Conservation (phyloP, 2,888 invertebrate genomes). For the Orchesellides sinensis region DNA sequence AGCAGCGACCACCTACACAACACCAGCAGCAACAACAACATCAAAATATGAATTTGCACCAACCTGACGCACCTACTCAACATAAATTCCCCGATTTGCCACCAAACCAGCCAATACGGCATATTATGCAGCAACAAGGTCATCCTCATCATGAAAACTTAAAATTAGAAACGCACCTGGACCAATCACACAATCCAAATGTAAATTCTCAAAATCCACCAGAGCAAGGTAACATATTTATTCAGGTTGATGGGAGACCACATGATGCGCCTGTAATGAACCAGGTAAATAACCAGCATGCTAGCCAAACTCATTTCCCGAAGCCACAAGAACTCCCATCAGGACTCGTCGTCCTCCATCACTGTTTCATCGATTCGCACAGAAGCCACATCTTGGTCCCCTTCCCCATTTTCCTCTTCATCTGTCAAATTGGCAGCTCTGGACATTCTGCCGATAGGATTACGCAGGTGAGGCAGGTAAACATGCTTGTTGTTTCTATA, state of each 20-base stretch:
- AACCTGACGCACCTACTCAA: neutral
- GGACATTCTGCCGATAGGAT: constrained; percentile 54
- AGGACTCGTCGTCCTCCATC: neutral
- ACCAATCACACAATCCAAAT: neutral
- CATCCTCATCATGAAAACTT: too few relatives aligned
- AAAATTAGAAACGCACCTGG: neutral
- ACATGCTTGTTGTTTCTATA: constrained; percentile 19
- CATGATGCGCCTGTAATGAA: constrained; percentile 28
- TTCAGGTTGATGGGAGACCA: constrained; percentile 41
- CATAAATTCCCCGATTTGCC: too few relatives aligned
- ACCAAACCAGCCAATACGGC: neutral
- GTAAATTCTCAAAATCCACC: neutral
- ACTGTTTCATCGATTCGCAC: neutral
- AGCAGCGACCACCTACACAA: constrained; percentile 6
- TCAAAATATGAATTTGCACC: neutral
- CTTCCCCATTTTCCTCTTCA: constrained; percentile 24
- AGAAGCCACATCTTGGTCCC: neutral
- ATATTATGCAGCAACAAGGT: neutral
- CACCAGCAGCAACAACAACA: neutral
- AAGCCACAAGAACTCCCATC: constrained; percentile 17
- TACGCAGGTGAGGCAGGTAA: constrained; percentile 8
- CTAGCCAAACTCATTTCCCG: neutral
- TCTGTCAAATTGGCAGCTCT: constrained; percentile 62
- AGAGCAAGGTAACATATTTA: constrained; percentile 13
- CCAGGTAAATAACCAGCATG: neutral